These are phyloP conservation scores for Anolis carolinensis DNA, from an alignment of 2,113 vertebrate species.

Conservation along the genomic window DNA sequence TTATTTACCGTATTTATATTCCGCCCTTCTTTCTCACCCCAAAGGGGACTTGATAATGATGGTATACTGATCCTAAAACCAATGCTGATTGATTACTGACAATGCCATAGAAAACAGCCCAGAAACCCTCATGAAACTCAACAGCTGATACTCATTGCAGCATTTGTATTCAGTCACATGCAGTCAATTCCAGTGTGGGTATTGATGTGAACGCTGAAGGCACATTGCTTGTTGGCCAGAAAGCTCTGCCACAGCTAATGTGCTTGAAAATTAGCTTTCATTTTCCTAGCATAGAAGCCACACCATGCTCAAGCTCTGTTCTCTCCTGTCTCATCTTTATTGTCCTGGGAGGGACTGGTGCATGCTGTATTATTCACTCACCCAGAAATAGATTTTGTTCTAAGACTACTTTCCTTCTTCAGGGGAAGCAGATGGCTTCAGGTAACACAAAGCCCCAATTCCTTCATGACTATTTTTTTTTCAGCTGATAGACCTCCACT, in stretches of 20 bases:
- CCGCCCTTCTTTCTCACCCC: too few relatives aligned
- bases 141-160: neutral
- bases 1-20: too few relatives aligned
- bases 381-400: neutral
- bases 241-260: neutral
- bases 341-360: neutral
- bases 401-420: neutral
- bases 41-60: too few relatives aligned
- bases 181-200: too few relatives aligned
- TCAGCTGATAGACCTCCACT: neutral
- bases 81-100: neutral
- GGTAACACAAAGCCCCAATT: neutral
- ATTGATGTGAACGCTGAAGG: too few relatives aligned
- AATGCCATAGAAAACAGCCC: neutral
- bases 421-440: neutral
- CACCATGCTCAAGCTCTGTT: neutral
- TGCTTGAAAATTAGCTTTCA: neutral
- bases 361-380: neutral
- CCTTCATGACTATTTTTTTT: neutral
- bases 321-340: neutral
- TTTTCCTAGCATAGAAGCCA: neutral
- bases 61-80: neutral
- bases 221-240: neutral
- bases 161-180: neutral
- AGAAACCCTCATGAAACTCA: too few relatives aligned